Base-by-base conservation (phyloP, 1,140 invertebrate species). In the Dreissena polymorpha region DNA sequence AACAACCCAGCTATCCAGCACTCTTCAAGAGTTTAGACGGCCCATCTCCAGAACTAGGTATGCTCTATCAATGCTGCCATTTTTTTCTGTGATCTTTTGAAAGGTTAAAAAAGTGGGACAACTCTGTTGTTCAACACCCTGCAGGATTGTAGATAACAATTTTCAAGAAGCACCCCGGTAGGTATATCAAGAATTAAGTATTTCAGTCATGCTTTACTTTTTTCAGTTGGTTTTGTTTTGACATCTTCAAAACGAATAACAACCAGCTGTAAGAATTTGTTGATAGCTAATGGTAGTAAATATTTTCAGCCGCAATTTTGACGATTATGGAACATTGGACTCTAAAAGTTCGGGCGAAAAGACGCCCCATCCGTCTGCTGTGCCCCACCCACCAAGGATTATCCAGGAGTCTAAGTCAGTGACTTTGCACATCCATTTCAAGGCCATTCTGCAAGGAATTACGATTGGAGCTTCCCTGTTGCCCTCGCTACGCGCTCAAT, bases 401-500 rank as follows among this genome's bases (percentile, higher is more conserved):
- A 25, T 55, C 13, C 81, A 86, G 65, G 65, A 64, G 27, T 68
- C 68, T 18, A 81, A 78, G 53, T 57, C 70, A 14, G 55, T 83
- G 49, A 76, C 53, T 13, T 55, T 89, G 10, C 89, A 93, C 53
- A 90, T 94, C 25, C 92, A 94, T 70, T 91, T 94, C 74, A 93
- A 92, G 86, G 91, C 93, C 74, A 89, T 93, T 57, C 86, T 94
- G 57, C 93, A 97, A 94, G 97, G 96, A 87, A 92, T 98, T 55
- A 97, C 96, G 85, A 96, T 99, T 60, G 98, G 97, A 67, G 98
- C 98, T 0, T 97, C 98, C 1, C 91, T 99, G 16, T 91, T 99
- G 85, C 98, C 98, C 0, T 99, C 98, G 0, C 94, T 99, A 0
- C 97, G 97, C 94, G 98, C 98, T 5, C 97, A 99, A 90, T 99